Evolutionary conservation across 2,888 invertebrate species (phyloP), one percentile per base, ranked within the genome.

Genomic region (Meloe dianella): DNA sequence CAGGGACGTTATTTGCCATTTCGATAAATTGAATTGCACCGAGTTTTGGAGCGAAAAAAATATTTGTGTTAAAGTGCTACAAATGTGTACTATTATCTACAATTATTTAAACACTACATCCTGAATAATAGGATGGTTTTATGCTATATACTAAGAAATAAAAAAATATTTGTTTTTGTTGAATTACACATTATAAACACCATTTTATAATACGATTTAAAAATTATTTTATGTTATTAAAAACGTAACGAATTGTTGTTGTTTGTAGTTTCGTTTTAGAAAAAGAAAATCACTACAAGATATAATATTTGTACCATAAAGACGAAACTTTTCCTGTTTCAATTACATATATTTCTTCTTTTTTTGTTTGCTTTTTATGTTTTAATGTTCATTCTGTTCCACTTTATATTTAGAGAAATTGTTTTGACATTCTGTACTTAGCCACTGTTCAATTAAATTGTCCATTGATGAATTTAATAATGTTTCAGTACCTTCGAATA

Each of bases 361-460:
- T 20, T 17, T 47, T 17, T 47, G 20, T 47, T 66, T 63, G n/a
- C n/a, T n/a, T n/a, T n/a, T n/a, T n/a, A n/a, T n/a, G n/a, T n/a
- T n/a, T n/a, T n/a, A n/a, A n/a, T n/a, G n/a, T n/a, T n/a, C n/a
- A 38, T 47, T 29, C 22, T 60, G 64, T 64, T 74, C 71, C 29
- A 71, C 56, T 57, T 68, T 66, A 20, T 73, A 73, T 65, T 70
- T 74, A 51, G 68, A 67, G 69, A 84, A 84, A 67, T 78, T 81
- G 70, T 83, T 86, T 80, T 92, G 92, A 74, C 92, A 93, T 76
- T 92, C 92, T 0, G 85, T 79, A 2, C 91, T 90, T 69, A 87
- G 87, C 94, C 94, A 95, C 77, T 91, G 90, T 71, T 92, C 88
- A 6, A 90, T 84, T 67, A 94, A 85, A 32, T 91, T 83, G 75